Percentiles rank a stretch among this genome's conserved stretches.
Conservation (phyloP, 2,113 vertebrate species). For the Bos taurus region DNA sequence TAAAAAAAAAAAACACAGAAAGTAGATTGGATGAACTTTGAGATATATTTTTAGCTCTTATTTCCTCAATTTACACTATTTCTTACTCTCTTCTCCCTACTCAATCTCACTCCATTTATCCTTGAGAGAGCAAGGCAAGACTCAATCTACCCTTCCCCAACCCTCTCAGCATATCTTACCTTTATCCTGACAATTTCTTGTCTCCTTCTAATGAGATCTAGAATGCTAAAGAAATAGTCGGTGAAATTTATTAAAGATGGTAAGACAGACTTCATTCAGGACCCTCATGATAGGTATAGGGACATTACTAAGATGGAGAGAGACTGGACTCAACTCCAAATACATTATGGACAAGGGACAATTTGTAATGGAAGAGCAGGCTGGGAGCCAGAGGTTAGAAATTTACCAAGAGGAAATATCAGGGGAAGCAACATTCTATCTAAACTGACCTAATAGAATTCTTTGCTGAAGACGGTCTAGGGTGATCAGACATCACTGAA, state of each 20-base stretch:
- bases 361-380: neutral
- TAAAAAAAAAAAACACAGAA: neutral
- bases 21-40: neutral
- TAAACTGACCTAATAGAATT: neutral
- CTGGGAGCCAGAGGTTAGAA: neutral
- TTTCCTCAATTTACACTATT: neutral
- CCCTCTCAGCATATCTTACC: neutral
- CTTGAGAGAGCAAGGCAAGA: neutral
- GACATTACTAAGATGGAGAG: neutral
- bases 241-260: neutral
- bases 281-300: neutral
- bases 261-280: neutral
- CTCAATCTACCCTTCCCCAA: neutral
- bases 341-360: neutral
- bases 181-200: neutral
- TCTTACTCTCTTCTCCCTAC: neutral
- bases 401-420: neutral
- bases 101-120: neutral
- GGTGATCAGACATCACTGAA: neutral
- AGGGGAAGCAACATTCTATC: neutral
- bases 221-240: neutral
- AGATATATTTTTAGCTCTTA: neutral
- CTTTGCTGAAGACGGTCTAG: neutral
- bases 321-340: neutral
- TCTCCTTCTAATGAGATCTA: neutral